Evolutionary conservation across 1,140 invertebrate genomes (phyloP), one percentile per base, ranked within the genome.

Genomic region (Scaptomyza graminum): DNA sequence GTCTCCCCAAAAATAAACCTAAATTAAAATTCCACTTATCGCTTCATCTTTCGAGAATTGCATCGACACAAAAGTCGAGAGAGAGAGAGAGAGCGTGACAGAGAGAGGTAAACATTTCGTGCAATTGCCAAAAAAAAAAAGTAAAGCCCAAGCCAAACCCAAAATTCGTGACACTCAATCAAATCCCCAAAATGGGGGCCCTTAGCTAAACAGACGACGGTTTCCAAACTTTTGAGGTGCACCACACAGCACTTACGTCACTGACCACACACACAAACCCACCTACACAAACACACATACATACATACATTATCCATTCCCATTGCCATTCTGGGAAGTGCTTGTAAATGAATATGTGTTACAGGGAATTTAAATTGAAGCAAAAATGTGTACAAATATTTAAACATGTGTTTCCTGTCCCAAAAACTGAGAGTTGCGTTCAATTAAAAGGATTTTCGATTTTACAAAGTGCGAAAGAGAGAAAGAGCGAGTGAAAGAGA

Each of bases 381-480:
- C 78, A 77, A 77, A 77, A 77, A 74, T 77, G 74, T 74, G 55
- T 50, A 37, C 79, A 87, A 87, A 87, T 88, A 87, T 87, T 87
- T 88, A 76, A 71, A 82, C 66, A 76, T 76, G 66, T 59, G n/a
- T 64, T 66, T 56, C 37, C 43, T 9, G 13, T 12, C 46, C 41
- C 34, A 59, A 11, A 25, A 68, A 82, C 64, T 60, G 72, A 87
- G 75, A 88, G 71, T 76, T 82, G 71, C 75, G 77, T 87, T 87
- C 82, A 87, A 87, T 87, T 87, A 87, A 87, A 88, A 88, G 78
- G 73, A 87, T 87, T 87, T 82, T 88, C 78, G 71, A 88, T 88
- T 87, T 78, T 73, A 87, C 79, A 87, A 82, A 87, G 82, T 87
- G 83, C 83, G 74, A 46, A 9, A 18, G 15, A 8, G 13, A 9